Conservation (phyloP, 2,888 invertebrate species). For the Galerucella pusilla region DNA sequence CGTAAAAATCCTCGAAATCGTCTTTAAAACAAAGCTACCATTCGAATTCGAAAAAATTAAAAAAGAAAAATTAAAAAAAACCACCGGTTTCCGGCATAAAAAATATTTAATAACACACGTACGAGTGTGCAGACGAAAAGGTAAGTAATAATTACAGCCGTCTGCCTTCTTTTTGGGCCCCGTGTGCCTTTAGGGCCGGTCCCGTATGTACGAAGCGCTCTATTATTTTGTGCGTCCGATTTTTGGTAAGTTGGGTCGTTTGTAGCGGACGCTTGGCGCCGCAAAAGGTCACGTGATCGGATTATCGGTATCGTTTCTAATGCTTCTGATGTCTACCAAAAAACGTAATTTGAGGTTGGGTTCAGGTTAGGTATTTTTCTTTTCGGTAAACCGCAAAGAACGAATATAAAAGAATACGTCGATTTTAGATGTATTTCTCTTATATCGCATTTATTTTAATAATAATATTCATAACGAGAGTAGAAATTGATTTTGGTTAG, state of each 20-base stretch:
- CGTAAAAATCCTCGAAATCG: slow-evolving; percentile 16
- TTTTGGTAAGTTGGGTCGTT: slow-evolving; percentile 47
- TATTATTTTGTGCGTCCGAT: slow-evolving; percentile 62
- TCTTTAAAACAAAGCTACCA: slow-evolving; percentile 23
- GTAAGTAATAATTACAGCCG: slow-evolving; percentile 61
- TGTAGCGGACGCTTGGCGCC: slow-evolving; percentile 27
- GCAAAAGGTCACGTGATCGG: slow-evolving; percentile 26
- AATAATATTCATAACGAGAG: too few relatives aligned
- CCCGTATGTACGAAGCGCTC: slow-evolving; percentile 52
- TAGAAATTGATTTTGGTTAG: too few relatives aligned
- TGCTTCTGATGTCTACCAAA: slow-evolving; percentile 35
- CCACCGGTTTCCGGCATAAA: slow-evolving; percentile 63
- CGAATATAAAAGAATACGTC: slow-evolving; percentile 2
- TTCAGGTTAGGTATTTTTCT: background rate
- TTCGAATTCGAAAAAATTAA: slow-evolving; percentile 27
- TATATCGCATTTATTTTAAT: too few relatives aligned
- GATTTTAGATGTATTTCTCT: background rate
- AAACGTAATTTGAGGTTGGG: slow-evolving; percentile 32
- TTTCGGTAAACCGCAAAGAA: slow-evolving; percentile 28
- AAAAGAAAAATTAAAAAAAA: slow-evolving; percentile 36
- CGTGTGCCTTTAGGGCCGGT: slow-evolving; percentile 37
- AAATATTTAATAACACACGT: slow-evolving; percentile 65
- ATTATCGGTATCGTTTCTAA: slow-evolving; percentile 21
- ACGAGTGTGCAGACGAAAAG: slow-evolving; percentile 55
- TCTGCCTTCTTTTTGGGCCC: slow-evolving; percentile 55